phyloP scores from a whole-genome alignment of 1,140 invertebrate species.

The Drosophila virilis region DNA sequence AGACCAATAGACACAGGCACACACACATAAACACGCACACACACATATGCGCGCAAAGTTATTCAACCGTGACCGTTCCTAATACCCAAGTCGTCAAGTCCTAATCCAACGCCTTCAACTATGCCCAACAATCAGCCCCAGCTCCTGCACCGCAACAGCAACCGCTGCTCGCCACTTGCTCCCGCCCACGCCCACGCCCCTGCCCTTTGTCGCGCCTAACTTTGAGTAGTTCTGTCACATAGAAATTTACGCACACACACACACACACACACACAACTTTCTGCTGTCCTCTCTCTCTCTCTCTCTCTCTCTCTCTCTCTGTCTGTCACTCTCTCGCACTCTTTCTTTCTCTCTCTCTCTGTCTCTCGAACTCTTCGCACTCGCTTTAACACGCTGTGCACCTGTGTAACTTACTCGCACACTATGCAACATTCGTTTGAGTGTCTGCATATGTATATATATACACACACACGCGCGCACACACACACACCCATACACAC shows the following conservation, averaged over 20 bases:
- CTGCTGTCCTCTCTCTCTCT: slow-evolving; percentile 9
- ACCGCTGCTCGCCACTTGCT: neutral
- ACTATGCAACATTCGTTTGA: slow-evolving; percentile 25
- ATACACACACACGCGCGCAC: slow-evolving; percentile 25
- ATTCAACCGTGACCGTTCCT: slow-evolving; percentile 19
- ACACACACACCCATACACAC: slow-evolving; percentile 9
- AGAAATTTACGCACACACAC: slow-evolving; percentile 15
- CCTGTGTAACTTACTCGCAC: slow-evolving; percentile 43
- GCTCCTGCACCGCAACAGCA: neutral
- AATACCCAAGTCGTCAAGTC: slow-evolving; percentile 13
- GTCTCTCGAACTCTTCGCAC: slow-evolving; percentile 15
- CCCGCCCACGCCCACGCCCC: neutral
- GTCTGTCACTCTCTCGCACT: neutral
- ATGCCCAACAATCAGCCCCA: slow-evolving; percentile 5
- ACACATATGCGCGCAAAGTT: slow-evolving; percentile 18
- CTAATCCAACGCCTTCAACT: slow-evolving; percentile 16
- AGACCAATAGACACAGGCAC: slow-evolving; percentile 17
- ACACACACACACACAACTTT: slow-evolving; percentile 29
- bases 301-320: slow-evolving; percentile 4
- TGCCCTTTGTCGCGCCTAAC: slow-evolving; percentile 11
- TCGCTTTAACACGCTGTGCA: slow-evolving; percentile 26
- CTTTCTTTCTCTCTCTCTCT: neutral
- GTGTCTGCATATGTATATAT: slow-evolving; percentile 61
- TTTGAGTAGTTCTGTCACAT: slow-evolving; percentile 46
- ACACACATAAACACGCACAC: slow-evolving; percentile 12